Evolutionary conservation across 2,797 vertebrate species (phyloP).

Genomic region (Chrosomus eos): DNA sequence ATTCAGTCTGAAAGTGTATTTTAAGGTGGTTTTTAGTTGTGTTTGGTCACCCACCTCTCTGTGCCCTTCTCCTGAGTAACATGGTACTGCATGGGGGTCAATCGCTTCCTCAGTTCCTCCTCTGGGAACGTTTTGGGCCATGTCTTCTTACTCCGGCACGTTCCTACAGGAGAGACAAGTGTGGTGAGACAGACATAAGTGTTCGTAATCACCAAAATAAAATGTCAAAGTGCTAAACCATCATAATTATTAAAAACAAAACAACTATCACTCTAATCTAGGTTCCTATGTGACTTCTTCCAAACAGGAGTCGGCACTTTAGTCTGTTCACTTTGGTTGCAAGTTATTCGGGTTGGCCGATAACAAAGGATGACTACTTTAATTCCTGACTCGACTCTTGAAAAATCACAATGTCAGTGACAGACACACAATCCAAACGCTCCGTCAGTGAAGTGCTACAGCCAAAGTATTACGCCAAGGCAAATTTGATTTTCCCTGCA

Average conservation of each 20-base stretch:
- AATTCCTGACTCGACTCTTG: constrained; percentile 47
- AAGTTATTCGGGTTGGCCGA: neutral
- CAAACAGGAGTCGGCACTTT: constrained; percentile 45
- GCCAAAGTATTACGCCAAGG: constrained; percentile 69
- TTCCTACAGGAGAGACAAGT: constrained; percentile 76
- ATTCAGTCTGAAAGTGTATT: neutral
- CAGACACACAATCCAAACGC: constrained; percentile 46
- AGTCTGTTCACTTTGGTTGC: constrained; percentile 3
- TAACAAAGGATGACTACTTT: constrained; percentile 12
- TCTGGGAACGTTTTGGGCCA: constrained; percentile 89
- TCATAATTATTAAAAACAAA: constrained; percentile 11
- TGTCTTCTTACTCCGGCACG: constrained; percentile 87
- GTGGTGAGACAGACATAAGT: neutral
- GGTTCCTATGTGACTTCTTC: constrained; percentile 5
- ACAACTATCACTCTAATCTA: constrained; percentile 3
- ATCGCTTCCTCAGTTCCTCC: constrained; percentile 90
- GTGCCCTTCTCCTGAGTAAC: constrained; percentile 97
- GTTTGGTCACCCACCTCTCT: constrained; percentile 81
- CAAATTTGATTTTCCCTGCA: constrained; percentile 36
- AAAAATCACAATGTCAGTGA: constrained; percentile 44
- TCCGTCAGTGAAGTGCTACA: constrained; percentile 69
- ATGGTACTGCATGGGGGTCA: constrained; percentile 91
- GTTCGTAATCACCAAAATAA: constrained; percentile 2
- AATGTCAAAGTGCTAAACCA: constrained; percentile 11
- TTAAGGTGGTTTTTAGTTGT: neutral